These are phyloP conservation scores for Takifugu flavidus DNA, from an alignment of 2,113 vertebrate genomes.

Conservation along the genomic window DNA sequence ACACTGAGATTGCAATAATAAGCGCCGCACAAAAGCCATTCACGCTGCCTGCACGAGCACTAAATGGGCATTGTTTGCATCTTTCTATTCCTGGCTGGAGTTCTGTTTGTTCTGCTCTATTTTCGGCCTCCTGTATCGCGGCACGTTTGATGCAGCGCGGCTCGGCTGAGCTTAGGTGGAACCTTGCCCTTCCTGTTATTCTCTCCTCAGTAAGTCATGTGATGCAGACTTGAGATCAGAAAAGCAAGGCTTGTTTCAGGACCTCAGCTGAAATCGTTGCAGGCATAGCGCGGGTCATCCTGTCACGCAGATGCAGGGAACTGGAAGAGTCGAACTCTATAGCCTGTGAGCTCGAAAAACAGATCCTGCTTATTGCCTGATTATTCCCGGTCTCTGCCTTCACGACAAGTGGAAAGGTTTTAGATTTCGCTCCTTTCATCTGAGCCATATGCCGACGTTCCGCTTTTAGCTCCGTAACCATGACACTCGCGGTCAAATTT, in stretches of 20 bases:
- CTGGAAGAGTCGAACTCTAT: too few relatives aligned
- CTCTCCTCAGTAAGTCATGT: conserved; percentile 46
- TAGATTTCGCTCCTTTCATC: conserved; percentile 52
- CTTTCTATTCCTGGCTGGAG: conserved; percentile 60
- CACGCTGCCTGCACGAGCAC: conserved; percentile 54
- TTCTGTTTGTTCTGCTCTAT: conserved; percentile 68
- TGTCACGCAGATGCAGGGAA: too few relatives aligned
- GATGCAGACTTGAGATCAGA: conserved; percentile 7
- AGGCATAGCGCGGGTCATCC: conserved; percentile 18
- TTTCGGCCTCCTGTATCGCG: conserved; percentile 52
- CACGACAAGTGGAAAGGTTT: conserved; percentile 42
- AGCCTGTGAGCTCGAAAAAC: background rate
- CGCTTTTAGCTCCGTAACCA: conserved; percentile 67
- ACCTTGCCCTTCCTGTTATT: conserved; percentile 73
- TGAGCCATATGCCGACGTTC: conserved; percentile 37
- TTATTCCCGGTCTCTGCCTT: conserved; percentile 40
- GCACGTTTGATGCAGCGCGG: conserved; percentile 57
- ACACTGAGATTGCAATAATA: conserved; percentile 69
- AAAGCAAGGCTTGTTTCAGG: background rate
- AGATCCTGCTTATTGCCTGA: conserved; percentile 16
- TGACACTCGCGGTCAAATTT: conserved; percentile 51
- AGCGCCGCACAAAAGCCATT: conserved; percentile 67
- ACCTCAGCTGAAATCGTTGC: conserved; percentile 33
- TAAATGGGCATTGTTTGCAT: conserved; percentile 72
- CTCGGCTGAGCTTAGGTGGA: conserved; percentile 54